Base-by-base conservation (phyloP, 2,888 invertebrate species). In the Cephus pulcher region DNA sequence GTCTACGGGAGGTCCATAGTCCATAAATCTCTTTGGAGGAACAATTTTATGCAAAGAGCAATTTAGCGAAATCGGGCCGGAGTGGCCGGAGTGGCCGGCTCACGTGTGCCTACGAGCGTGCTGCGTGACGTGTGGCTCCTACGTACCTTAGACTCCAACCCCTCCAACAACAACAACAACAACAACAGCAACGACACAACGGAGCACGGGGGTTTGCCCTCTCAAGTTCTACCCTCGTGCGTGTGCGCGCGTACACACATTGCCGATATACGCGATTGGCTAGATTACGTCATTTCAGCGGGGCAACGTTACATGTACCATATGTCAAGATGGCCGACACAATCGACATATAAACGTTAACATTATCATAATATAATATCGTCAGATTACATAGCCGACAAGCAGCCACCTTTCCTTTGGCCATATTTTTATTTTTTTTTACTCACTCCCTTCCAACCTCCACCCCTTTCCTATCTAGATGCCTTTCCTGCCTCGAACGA, bases 301-400 rank as follows among this genome's bases (percentile, higher is more conserved):
- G 81, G 81, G 81, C 80, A 80, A 80, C 79, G 81, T 84, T 83
- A 80, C 82, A 80, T 78, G 79, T 82, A 82, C 80, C 84, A 84
- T 84, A 83, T 82, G 84, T 83, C 84, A 85, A 84, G 83, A 85
- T 85, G 84, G 84, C 84, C 82, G 83, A 82, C 82, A 75, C 78
- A 82, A 83, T 79, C 79, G 79, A 84, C 81, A 76, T 79, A 79
- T 79, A 80, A 80, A 78, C 79, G 76, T 78, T 81, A 76, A 76
- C 69, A 78, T 78, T 78, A 78, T 75, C 78, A 78, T 78, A 78
- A 76, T 78, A 78, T 73, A 78, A 78, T 76, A 78, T 78, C 78
- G 73, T 78, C 76, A 76, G 78, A 78, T 78, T 78, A 76, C 78
- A 78, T 68, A 70, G 76, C 35, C 40, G 78, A 74, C 70, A 75